Evolutionary conservation across 2,888 invertebrate species (phyloP), one percentile per base, ranked within the genome.

Genomic region (Coleophora deauratella): DNA sequence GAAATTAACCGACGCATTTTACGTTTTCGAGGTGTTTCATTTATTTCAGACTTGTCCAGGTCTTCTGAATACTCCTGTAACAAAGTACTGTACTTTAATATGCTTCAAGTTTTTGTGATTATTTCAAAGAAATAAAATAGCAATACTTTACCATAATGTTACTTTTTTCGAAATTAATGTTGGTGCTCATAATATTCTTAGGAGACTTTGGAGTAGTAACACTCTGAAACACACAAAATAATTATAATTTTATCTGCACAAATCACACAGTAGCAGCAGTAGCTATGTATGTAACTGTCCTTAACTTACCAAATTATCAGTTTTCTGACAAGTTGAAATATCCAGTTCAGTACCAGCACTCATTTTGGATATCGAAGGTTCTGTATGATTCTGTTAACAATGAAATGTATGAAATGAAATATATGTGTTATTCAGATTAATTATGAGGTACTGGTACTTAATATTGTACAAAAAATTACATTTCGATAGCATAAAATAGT

Each of bases 241-340:
- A n/a, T n/a, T n/a, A n/a, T n/a, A n/a, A n/a, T n/a, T n/a, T n/a
- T n/a, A n/a, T n/a, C n/a, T n/a, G n/a, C n/a, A n/a, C n/a, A n/a
- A n/a, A n/a, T n/a, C n/a, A n/a, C n/a, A n/a, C n/a, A n/a, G n/a
- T n/a, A n/a, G n/a, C n/a, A n/a, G n/a, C n/a, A n/a, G n/a, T n/a
- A n/a, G n/a, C n/a, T n/a, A n/a, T n/a, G n/a, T n/a, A n/a, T n/a
- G n/a, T n/a, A n/a, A n/a, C n/a, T n/a, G n/a, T n/a, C n/a, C n/a
- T 10, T 31, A 13, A 32, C 33, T 38, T 38, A 38, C 38, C 30
- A 32, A 38, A 38, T 30, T 38, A 31, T 27, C 11, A 38, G 15
- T 9, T 15, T 38, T 32, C 15, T 15, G 13, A 32, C n/a, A 9
- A 13, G 12, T 33, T 33, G 12, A 14, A 33, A 33, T 6, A 33